Evolutionary conservation across 64 coral and sea anemone genomes (phyloP), one percentile per base, ranked within the genome.

Genomic region (Montipora capricornis): DNA sequence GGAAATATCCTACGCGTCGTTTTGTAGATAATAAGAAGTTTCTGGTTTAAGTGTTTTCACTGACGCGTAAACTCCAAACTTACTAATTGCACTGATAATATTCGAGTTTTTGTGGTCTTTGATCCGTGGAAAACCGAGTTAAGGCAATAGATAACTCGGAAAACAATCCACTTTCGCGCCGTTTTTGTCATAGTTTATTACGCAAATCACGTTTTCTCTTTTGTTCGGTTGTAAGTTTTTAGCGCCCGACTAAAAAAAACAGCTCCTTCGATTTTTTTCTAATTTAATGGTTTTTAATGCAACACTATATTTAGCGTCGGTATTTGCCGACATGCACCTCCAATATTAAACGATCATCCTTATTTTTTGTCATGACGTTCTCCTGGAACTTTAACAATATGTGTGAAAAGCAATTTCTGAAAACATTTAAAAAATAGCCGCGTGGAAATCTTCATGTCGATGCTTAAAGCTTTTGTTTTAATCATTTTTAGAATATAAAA

Each of bases 21-120:
- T 49, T 76, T 49, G 17, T 2, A 48, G 82, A 69, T 12, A 84
- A 84, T 84, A n/a, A 45, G 82, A 71, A 85, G 44, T 70, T 70
- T 69, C 82, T 85, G 46, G 82, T 84, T 64, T 48, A 67, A 47
- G 16, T 68, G 57, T 60, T 82, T 64, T 64, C 44, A 84, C 11
- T 84, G 62, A 49, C 17, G 29, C 59, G 16, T 16, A 48, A 49
- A 49, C 53, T 10, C 50, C 6, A 49, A 20, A 67, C 81, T 83
- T 19, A 68, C 47, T 7, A 22, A 85, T 10, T 49, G 15, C 46
- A 19, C 46, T 58, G 20, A n/a, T 26, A 64, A 15, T 49, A 46
- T 48, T 78, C 29, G 19, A 60, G 2, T 15, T 82, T 79, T 79
- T 59, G 37, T 26, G 78, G 11, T 1, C 19, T 8, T 13, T 16